A percentile compares a stretch with the other conserved stretches of the same genome.
phyloP scores from a whole-genome alignment of 2,888 invertebrate genomes.

The Ischnus inquisitorius region DNA sequence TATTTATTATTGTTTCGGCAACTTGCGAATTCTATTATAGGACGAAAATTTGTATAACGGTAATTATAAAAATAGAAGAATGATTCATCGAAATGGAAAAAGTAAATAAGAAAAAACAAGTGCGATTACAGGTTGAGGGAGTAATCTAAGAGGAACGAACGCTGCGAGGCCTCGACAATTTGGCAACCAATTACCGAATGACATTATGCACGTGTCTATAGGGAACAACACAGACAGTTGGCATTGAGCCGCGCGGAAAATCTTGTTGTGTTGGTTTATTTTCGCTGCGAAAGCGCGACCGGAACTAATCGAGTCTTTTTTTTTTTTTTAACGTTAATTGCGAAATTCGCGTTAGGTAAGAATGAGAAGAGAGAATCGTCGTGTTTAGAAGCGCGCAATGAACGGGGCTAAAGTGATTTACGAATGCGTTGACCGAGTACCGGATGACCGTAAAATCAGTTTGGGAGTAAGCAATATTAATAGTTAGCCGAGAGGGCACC shows the following conservation, averaged over 20 bases:
- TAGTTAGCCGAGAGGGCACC: slow-evolving; percentile 75
- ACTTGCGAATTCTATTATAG: background rate
- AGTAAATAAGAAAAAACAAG: slow-evolving; percentile 11
- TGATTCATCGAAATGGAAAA: slow-evolving; percentile 4
- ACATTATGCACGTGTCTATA: slow-evolving; percentile 67
- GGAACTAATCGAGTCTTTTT: slow-evolving; percentile 32
- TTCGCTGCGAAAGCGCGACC: slow-evolving; percentile 47
- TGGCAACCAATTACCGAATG: slow-evolving; percentile 64
- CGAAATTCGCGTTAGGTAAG: background rate
- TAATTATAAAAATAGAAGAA: background rate
- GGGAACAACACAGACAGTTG: slow-evolving; percentile 67
- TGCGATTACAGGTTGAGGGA: background rate
- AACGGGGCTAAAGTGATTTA: slow-evolving; percentile 22
- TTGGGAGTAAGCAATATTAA: slow-evolving; percentile 72
- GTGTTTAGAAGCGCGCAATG: background rate
- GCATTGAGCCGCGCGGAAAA: slow-evolving; percentile 61
- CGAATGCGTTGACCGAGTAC: slow-evolving; percentile 46
- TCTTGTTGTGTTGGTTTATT: slow-evolving; percentile 55
- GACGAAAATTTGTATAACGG: background rate
- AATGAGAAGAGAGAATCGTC: background rate
- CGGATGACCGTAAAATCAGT: slow-evolving; percentile 56
- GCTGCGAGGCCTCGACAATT: slow-evolving; percentile 43
- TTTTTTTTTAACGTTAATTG: background rate
- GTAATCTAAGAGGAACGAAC: slow-evolving; percentile 30
- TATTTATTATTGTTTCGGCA: slow-evolving; percentile 17